Base-by-base conservation (phyloP, 2,113 vertebrate genomes). In the Gymnocephalus cernua region DNA sequence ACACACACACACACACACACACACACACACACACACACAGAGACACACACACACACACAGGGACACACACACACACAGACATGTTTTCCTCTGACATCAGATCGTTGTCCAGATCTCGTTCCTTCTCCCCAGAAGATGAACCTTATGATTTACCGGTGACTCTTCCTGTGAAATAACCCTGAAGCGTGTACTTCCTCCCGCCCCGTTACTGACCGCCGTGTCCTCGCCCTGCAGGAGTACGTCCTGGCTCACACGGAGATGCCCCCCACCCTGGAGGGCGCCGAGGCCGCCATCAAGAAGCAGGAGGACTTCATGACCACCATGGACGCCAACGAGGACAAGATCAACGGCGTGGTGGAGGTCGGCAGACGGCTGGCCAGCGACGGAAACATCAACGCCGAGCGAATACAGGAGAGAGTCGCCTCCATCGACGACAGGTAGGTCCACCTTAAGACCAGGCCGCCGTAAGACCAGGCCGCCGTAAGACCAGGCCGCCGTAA, bases 301-400 rank as follows among this genome's bases (percentile, higher is more conserved):
- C 98, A 99, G 86, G 98, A 99, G 87, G 98, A 99, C 94, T 98
- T 99, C 93, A 99, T 99, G 97, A 99, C 97, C 89, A 99, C 98
- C 0, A 99, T 99, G 98, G 98, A 99, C 2, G 98, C 97, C 93
- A 99, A 97, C 0, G 98, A 99, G 84, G 98, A 99, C 76, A 99
- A 99, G 93, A 98, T 99, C 91, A 98, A 96, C 0, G 94, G 96
- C 0, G 98, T 99, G 48, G 97, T 99, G 70, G 98, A 99, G 83
- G 97, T 97, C 0, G 98, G 98, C 69, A 91, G 97, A 74, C 94
- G 98, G 82, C 94, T 99, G 51, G 96, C 97, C 76, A 96, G 96
- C 13, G 97, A 98, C 4, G 97, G 96, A 4, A 99, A 99, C 95
- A 95, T 98, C 89, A 98, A 96, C 29, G 95, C 96, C 0, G 98